Percentiles rank a stretch among this genome's conserved stretches.
These are phyloP conservation scores for Pseudomyrmex sp. DNA, from an alignment of 1,140 invertebrate genomes.

Conservation along the genomic window DNA sequence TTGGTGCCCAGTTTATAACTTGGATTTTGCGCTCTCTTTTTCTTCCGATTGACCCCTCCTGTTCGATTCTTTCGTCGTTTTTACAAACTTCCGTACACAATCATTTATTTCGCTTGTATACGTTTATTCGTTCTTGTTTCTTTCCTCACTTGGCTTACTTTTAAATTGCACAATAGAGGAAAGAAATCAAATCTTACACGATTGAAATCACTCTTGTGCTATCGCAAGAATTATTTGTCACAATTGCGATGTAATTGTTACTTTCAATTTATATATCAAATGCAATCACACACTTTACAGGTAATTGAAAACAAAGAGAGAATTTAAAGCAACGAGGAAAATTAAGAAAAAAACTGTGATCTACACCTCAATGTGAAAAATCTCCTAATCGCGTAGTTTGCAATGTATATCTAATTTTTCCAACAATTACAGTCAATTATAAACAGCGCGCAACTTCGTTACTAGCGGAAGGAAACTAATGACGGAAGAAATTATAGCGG, in stretches of 20 bases:
- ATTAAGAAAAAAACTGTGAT: too few relatives aligned
- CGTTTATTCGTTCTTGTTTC: constrained; percentile 42
- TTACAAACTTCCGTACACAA: constrained; percentile 24
- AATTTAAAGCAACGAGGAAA: too few relatives aligned
- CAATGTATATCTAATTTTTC: neutral
- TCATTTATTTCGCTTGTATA: constrained; percentile 14
- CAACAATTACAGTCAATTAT: neutral
- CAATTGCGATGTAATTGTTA: neutral
- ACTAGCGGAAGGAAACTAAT: neutral
- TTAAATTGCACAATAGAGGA: constrained; percentile 5
- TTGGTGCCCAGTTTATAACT: constrained; percentile 85
- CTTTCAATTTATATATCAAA: neutral
- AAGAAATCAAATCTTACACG: neutral
- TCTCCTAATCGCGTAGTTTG: neutral
- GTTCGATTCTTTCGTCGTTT: constrained; percentile 31
- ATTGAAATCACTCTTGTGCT: neutral
- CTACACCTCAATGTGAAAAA: neutral
- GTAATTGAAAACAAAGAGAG: neutral
- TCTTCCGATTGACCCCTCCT: constrained; percentile 36
- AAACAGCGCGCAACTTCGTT: neutral
- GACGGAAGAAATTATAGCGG: constrained; percentile 1
- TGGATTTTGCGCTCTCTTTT: constrained; percentile 68
- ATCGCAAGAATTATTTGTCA: neutral
- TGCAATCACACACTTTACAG: neutral
- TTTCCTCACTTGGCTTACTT: constrained; percentile 9